A percentile compares a stretch with the other conserved stretches of the same genome.
Evolutionary conservation across 2,113 vertebrate species (phyloP).

Genomic region (Dendropsophus ebraccatus): DNA sequence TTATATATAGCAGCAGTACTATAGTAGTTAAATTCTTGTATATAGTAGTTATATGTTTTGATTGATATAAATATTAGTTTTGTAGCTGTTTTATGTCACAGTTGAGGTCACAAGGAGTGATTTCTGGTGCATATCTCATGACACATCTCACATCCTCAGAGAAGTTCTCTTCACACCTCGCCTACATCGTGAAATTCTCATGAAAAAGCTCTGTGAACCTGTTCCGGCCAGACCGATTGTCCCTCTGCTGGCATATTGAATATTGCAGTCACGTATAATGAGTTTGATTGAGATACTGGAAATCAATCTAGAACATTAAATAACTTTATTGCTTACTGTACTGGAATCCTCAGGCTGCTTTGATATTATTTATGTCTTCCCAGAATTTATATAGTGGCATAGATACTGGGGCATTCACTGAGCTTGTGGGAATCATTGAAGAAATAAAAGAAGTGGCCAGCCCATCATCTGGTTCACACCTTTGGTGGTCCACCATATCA

Average conservation of each 20-base stretch:
- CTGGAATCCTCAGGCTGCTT: neutral
- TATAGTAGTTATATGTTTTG: neutral
- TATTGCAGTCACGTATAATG: neutral
- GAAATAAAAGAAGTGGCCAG: too few species aligned
- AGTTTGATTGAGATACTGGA: neutral
- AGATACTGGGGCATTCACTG: neutral
- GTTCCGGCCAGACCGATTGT: neutral
- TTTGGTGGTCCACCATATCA: neutral
- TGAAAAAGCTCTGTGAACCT: neutral
- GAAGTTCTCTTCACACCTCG: neutral
- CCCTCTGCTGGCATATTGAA: neutral
- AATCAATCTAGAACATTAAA: neutral
- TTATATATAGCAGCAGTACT: too few species aligned
- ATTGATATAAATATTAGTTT: neutral
- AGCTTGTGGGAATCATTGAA: too few species aligned
- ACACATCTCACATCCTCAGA: conserved; percentile 3
- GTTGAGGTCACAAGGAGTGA: neutral
- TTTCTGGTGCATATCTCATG: conserved; percentile 9
- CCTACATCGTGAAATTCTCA: neutral
- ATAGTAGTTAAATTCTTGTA: too few species aligned
- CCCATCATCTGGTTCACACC: neutral
- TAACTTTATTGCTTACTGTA: neutral
- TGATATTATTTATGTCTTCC: neutral
- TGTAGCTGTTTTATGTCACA: neutral
- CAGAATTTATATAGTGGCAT: neutral